These are phyloP conservation scores for Megalops cyprinoides DNA, from an alignment of 2,797 vertebrate genomes.

Conservation along the genomic window DNA sequence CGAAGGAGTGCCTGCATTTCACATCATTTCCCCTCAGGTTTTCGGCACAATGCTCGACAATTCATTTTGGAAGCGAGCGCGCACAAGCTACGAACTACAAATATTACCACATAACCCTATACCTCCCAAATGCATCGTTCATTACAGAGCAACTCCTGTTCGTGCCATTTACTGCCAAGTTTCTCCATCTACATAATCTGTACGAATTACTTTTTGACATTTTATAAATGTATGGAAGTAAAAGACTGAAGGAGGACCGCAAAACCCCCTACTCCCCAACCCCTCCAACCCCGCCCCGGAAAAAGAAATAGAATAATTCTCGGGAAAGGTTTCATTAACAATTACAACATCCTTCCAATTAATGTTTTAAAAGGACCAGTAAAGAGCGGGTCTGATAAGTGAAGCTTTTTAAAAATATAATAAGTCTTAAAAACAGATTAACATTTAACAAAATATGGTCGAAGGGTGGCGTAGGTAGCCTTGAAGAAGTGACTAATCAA, in stretches of 20 bases:
- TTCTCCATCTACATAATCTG: conserved; percentile 42
- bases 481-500: conserved; percentile 7
- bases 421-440: not conserved
- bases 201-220: conserved; percentile 64
- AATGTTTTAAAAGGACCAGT: not conserved
- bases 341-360: not conserved
- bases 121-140: conserved; percentile 75
- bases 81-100: conserved; percentile 77
- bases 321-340: conserved; percentile 1
- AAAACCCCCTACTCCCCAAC: conserved; percentile 64
- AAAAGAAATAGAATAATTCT: not conserved
- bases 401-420: not conserved
- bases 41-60: conserved; percentile 69
- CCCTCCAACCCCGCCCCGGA: too few relatives aligned
- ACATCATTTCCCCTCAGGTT: conserved; percentile 67
- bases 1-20: conserved; percentile 67
- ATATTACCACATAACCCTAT: conserved; percentile 77
- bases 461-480: not conserved
- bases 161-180: conserved; percentile 54
- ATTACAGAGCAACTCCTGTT: conserved; percentile 75
- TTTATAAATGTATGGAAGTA: conserved; percentile 68
- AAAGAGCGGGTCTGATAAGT: not conserved
- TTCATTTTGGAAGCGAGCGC: conserved; percentile 70
- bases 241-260: conserved; percentile 55
- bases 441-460: not conserved